Conservation (phyloP, 2,888 invertebrate species). For the Coelopa pilipes region DNA sequence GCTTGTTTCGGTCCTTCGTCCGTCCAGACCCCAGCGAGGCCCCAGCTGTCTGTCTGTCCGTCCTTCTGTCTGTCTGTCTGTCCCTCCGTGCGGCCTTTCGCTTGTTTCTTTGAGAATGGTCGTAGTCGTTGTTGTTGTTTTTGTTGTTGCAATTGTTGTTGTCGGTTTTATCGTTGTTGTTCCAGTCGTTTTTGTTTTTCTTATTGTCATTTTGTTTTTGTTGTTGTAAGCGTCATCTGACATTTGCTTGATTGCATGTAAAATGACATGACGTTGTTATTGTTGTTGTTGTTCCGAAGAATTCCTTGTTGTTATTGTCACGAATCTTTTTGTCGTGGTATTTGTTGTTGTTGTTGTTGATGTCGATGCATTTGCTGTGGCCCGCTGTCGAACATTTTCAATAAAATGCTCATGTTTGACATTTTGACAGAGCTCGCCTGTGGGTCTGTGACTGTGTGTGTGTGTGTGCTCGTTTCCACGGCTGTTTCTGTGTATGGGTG, state of each 20-base stretch:
- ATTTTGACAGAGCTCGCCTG: background rate
- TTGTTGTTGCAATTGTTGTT: slow-evolving; percentile 17
- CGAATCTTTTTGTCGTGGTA: no score
- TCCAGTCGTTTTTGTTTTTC: background rate
- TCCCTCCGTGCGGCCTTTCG: no score
- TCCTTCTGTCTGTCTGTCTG: no score
- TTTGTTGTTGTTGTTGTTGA: no score
- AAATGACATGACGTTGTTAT: background rate
- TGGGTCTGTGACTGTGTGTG: background rate
- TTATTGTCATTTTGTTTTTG: background rate
- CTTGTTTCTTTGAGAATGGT: background rate
- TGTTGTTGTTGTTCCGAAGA: slow-evolving; percentile 17
- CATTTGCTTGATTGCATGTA: slow-evolving; percentile 31
- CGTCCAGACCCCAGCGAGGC: background rate
- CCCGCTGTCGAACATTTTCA: background rate
- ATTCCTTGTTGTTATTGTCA: background rate
- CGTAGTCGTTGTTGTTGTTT: background rate
- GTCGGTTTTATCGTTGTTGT: slow-evolving; percentile 1
- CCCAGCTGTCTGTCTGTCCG: no score
- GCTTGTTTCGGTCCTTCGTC: background rate
- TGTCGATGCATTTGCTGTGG: background rate
- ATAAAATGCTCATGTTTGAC: slow-evolving; percentile 7
- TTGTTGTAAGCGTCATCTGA: slow-evolving; percentile 14
- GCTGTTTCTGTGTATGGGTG: slow-evolving; percentile 1
- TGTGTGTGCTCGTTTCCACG: no score